These are phyloP conservation scores for Cinclus mexicanus DNA, from an alignment of 2,113 vertebrate species.

Conservation along the genomic window DNA sequence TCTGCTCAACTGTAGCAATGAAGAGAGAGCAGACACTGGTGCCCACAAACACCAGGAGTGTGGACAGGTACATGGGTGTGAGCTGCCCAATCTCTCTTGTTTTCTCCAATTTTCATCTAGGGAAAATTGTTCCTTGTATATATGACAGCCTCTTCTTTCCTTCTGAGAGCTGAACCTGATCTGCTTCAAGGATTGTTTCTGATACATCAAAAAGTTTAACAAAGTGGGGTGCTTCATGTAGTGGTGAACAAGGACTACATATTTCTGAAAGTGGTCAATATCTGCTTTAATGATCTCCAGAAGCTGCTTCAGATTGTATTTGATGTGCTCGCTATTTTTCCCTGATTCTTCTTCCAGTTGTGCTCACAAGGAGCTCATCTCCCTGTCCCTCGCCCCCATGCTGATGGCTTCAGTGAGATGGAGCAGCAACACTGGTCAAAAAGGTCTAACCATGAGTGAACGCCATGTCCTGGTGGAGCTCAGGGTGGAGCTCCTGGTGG, in stretches of 20 bases:
- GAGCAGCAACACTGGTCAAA: background rate
- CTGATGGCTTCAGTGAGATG: background rate
- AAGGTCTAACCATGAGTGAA: background rate
- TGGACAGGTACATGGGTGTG: background rate
- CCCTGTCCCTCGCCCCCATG: background rate
- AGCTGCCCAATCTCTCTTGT: background rate
- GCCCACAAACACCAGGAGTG: too few relatives aligned
- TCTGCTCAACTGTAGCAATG: background rate
- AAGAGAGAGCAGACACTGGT: background rate
- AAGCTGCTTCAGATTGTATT: background rate
- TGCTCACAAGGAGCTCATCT: background rate
- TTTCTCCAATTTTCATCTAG: background rate
- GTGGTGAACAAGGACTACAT: background rate
- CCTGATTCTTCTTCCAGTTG: background rate
- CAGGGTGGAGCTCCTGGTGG: background rate
- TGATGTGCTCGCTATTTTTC: background rate
- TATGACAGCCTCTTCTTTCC: background rate
- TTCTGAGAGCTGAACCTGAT: background rate
- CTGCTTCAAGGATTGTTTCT: background rate
- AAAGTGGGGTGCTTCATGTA: background rate
- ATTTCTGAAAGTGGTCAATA: background rate
- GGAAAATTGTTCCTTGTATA: background rate
- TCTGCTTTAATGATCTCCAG: background rate
- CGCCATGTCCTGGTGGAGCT: accelerated
- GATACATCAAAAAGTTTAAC: background rate